Evolutionary conservation across 2,113 vertebrate genomes (phyloP), one percentile per base, ranked within the genome.

Genomic region (Motacilla alba): DNA sequence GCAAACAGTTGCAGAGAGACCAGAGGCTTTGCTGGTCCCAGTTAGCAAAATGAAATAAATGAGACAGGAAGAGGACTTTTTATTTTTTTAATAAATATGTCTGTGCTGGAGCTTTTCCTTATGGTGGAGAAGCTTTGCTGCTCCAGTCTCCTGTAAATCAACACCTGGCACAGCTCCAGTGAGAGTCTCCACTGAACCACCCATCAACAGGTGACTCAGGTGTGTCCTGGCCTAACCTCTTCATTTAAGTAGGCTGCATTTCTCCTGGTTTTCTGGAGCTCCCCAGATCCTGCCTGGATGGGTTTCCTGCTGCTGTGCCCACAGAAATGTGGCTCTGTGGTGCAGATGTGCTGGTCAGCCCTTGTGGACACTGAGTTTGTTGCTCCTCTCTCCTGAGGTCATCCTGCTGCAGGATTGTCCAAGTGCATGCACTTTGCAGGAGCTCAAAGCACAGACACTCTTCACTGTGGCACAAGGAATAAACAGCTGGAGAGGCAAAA

Each of bases 401-500:
- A 6, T 22, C 22, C 21, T 35, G 62, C 55, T 59, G 63, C 2
- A 3, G 55, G 46, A 59, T 6, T 4, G 1, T 44, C 31, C 63
- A 43, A 83, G 62, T 8, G 31, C 53, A 27, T 0, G 2, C 6
- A 3, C 41, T 70, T 46, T 52, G 43, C 80, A 81, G 60, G 39
- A 90, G 33, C 56, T 77, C 35, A 62, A 73, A 80, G 46, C 19
- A 44, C 39, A 52, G 4, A 41, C 56, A 3, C 37, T 67, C 39
- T 62, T 58, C 39, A 18, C 27, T 27, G 28, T 26, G 55, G 56
- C 64, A 55, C 31, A 49, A 68, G 15, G 66, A 79, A 84, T 30
- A 79, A 78, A 60, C 53, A 84, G 35, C 67, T 67, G 39, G 52
- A 89, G 74, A 92, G 23, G n/a, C 49, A 93, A 91, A 83, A 68